These are phyloP conservation scores for Heteromurus nitidus DNA, from an alignment of 2,888 invertebrate genomes.

Conservation along the genomic window DNA sequence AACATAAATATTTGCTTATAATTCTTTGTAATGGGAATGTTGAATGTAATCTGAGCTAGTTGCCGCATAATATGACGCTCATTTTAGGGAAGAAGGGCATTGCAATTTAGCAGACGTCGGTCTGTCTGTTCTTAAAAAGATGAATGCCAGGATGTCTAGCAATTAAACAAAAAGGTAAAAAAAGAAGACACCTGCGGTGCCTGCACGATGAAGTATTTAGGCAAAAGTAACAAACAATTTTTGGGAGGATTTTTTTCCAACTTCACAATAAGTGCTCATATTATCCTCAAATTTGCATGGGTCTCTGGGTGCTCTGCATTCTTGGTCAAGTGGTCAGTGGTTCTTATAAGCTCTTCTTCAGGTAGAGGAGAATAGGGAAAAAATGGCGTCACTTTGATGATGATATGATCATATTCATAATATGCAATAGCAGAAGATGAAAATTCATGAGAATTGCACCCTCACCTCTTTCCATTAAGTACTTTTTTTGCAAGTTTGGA, in stretches of 20 bases:
- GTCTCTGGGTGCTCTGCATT: not conserved
- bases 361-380: not conserved
- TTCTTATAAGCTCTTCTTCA: too few species aligned
- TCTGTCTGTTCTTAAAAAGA: conserved; percentile 60
- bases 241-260: conserved; percentile 3
- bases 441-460: conserved; percentile 34
- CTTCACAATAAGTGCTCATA: not conserved
- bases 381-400: not conserved
- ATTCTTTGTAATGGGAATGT: too few species aligned
- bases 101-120: conserved; percentile 41
- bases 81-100: conserved; percentile 34
- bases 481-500: too few species aligned
- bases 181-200: conserved; percentile 60
- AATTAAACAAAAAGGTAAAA: conserved; percentile 50
- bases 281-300: not conserved
- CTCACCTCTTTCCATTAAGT: not conserved
- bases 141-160: conserved; percentile 62
- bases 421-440: conserved; percentile 23
- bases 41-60: too few species aligned
- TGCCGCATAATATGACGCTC: too few species aligned
- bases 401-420: too few species aligned
- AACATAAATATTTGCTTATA: too few species aligned
- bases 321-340: not conserved
- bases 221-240: conserved; percentile 24
- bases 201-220: conserved; percentile 44